Evolutionary conservation across 2,113 vertebrate genomes (phyloP).

Genomic region (Polypterus senegalus): DNA sequence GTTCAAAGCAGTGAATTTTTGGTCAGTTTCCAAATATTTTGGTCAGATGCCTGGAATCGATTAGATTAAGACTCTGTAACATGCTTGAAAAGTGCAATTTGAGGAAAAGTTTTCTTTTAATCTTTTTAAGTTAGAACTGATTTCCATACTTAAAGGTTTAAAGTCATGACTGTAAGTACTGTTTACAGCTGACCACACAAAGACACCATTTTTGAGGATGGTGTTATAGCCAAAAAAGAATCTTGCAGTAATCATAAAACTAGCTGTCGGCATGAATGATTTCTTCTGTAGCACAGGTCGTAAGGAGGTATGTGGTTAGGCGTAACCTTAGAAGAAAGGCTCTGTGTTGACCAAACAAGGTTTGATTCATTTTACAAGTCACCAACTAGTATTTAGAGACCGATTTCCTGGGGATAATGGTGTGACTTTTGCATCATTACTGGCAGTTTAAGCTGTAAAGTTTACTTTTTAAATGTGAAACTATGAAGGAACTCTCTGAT

Average conservation of each 20-base stretch:
- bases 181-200: constrained; percentile 40
- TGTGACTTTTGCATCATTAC: constrained; percentile 20
- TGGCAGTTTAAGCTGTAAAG: background rate
- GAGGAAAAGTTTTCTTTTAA: no score
- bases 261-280: constrained; percentile 41
- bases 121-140: constrained; percentile 31
- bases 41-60: no score
- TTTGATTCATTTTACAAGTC: constrained; percentile 45
- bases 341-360: constrained; percentile 49
- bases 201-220: constrained; percentile 38
- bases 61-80: no score
- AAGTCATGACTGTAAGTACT: constrained; percentile 36
- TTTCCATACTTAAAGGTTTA: constrained; percentile 35
- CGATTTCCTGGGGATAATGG: constrained; percentile 26
- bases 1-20: no score
- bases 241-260: constrained; percentile 39
- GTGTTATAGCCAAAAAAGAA: constrained; percentile 2
- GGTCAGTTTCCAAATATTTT: no score
- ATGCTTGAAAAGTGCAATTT: no score
- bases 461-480: no score
- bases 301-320: constrained; percentile 39
- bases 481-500: no score
- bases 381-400: constrained; percentile 32
- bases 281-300: constrained; percentile 45
- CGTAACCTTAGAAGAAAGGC: constrained; percentile 40